phyloP scores from a whole-genome alignment of 2,888 invertebrate species.

The Eumacrocentrus americanus region DNA sequence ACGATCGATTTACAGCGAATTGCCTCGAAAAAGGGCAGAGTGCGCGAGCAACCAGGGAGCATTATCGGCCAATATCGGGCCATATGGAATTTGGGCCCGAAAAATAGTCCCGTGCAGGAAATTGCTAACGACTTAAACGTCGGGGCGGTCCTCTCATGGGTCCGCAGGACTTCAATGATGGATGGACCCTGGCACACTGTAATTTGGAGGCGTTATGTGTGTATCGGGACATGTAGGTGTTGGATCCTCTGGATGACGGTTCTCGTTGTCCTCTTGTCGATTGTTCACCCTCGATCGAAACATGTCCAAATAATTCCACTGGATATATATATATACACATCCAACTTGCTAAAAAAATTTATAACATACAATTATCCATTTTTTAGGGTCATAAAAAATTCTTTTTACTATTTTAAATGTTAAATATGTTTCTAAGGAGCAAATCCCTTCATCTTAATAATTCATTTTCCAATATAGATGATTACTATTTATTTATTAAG shows the following conservation, averaged over 20 bases:
- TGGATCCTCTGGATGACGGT: slow-evolving; percentile 5
- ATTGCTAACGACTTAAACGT: slow-evolving; percentile 62
- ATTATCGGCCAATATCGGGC: slow-evolving; percentile 56
- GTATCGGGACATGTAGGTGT: slow-evolving; percentile 46
- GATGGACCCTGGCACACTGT: slow-evolving; percentile 57
- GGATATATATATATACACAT: too few species aligned
- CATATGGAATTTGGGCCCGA: slow-evolving; percentile 59
- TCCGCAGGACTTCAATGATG: slow-evolving; percentile 47
- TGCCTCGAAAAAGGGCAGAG: slow-evolving; percentile 27
- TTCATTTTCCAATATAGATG: too few species aligned
- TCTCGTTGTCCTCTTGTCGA: too few species aligned
- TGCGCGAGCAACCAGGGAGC: slow-evolving; percentile 28
- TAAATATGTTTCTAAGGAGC: too few species aligned
- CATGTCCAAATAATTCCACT: too few species aligned
- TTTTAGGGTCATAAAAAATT: too few species aligned
- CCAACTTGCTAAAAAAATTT: too few species aligned
- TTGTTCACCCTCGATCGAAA: too few species aligned
- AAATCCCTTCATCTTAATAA: too few species aligned
- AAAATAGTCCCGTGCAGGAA: slow-evolving; percentile 59
- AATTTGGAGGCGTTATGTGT: slow-evolving; percentile 60
- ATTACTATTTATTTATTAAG: too few species aligned
- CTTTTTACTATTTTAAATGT: too few species aligned
- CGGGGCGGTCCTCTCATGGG: slow-evolving; percentile 50
- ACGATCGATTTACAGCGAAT: slow-evolving; percentile 44
- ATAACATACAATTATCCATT: too few species aligned